Base-by-base conservation (phyloP, 2,888 invertebrate species). In the Pyrgus malvae region DNA sequence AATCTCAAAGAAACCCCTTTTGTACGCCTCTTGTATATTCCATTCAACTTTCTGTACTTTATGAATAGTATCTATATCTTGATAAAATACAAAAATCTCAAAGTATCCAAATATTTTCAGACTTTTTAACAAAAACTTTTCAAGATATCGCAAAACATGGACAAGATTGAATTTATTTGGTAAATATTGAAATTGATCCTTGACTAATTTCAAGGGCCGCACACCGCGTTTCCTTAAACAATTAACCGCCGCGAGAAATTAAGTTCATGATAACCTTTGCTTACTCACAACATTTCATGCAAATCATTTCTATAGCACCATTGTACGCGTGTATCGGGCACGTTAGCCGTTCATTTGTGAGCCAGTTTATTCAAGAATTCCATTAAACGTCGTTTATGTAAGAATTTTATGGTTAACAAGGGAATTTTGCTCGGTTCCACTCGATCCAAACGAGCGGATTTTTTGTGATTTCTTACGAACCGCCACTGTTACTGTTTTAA, bases 381-480 rank as follows among this genome's bases (percentile, higher is more conserved):
- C 51, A 37, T 55, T 57, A 49, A 54, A 40, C 42, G 51, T 33
- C 56, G 64, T 55, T 64, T 68, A 71, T 70, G 72, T 65, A 68
- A 71, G 69, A 74, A 74, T 76, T 72, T 74, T 78, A 75, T 72
- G 61, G 65, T 58, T 51, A 70, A 76, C 68, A 67, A 66, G 57
- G 55, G 64, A 65, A 72, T 64, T 77, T 73, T 62, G 56, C 59
- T 61, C 46, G 62, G 66, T 74, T 68, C 67, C 70, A 51, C 19
- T 44, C 35, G 37, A 37, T 37, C 25, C 37, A 31, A 31, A 46
- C 14, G 64, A 57, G 44, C 58, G 23, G 57, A 42, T 60, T 66
- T 74, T 74, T 67, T 69, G 62, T 66, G 62, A 64, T 68, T 74
- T 72, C 67, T 69, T 64, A 65, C 65, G 59, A 75, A 69, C 61